Conservation (phyloP, 2,797 vertebrate species). For the Natrix natrix region DNA sequence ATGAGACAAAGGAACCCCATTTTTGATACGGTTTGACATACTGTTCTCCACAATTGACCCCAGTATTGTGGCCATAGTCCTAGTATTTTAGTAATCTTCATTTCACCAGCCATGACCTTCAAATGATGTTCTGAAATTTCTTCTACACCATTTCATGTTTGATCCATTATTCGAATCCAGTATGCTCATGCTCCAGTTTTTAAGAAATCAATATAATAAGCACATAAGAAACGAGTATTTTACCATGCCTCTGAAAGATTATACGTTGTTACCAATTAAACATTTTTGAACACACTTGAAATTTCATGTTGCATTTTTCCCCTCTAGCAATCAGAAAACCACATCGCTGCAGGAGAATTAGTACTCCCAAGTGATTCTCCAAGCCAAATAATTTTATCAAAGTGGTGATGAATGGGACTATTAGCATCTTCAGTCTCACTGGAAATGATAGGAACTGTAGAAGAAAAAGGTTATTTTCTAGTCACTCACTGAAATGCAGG, state of each 20-base stretch:
- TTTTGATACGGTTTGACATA: background rate
- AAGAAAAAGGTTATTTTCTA: constrained; percentile 37
- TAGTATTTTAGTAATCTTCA: constrained; percentile 27
- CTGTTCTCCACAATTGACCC: background rate
- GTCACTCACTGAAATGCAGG: constrained; percentile 39
- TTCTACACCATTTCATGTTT: constrained; percentile 27
- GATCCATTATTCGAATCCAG: background rate
- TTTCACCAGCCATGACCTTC: constrained; percentile 34
- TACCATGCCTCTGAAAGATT: constrained; percentile 22
- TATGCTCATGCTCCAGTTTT: constrained; percentile 29
- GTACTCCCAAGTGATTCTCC: constrained; percentile 33
- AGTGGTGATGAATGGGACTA: constrained; percentile 30
- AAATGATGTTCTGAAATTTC: constrained; percentile 39
- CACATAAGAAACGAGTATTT: background rate
- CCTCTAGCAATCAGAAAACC: constrained; percentile 17
- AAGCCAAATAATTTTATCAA: constrained; percentile 31
- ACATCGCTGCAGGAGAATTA: background rate
- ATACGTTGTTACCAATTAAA: constrained; percentile 36
- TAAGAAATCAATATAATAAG: constrained; percentile 31
- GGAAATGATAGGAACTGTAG: constrained; percentile 35
- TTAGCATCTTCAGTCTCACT: constrained; percentile 23
- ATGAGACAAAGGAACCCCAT: background rate
- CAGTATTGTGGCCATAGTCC: background rate
- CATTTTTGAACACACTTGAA: constrained; percentile 24
- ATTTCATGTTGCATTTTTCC: constrained; percentile 21